Conservation (phyloP, 2,888 invertebrate species). For the Plusia festucae region DNA sequence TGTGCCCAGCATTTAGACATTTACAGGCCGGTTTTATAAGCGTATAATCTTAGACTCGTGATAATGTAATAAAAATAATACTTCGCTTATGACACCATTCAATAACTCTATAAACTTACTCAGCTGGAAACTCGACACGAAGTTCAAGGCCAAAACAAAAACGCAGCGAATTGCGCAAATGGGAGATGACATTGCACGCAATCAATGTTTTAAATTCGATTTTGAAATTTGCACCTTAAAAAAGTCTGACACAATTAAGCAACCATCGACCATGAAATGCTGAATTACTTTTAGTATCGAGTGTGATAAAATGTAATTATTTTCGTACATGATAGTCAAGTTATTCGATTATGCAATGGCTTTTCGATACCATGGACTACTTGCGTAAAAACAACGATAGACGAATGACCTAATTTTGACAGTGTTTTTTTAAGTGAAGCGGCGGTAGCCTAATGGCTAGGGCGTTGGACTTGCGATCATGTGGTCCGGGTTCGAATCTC, state of each 20-base stretch:
- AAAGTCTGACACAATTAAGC: conserved; percentile 21
- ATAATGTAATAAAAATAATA: too few relatives aligned
- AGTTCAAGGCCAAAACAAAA: conserved; percentile 29
- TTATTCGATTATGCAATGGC: background rate
- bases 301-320: background rate
- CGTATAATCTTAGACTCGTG: too few relatives aligned
- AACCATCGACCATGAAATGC: conserved; percentile 34
- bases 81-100: background rate
- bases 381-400: too few relatives aligned
- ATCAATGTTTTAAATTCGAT: conserved; percentile 35
- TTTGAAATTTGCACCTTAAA: conserved; percentile 22
- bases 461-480: too few relatives aligned
- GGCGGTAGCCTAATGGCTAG: too few relatives aligned
- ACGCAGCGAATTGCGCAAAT: conserved; percentile 6
- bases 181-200: conserved; percentile 23
- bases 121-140: background rate
- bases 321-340: background rate
- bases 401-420: too few relatives aligned
- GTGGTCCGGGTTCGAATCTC: too few relatives aligned
- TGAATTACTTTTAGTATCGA: background rate
- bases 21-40: too few relatives aligned
- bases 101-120: background rate
- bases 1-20: too few relatives aligned
- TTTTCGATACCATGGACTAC: too few relatives aligned
- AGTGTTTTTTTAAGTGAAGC: too few relatives aligned